Evolutionary conservation across 2,797 vertebrate species (phyloP).

Genomic region (Phylloscopus collybita): DNA sequence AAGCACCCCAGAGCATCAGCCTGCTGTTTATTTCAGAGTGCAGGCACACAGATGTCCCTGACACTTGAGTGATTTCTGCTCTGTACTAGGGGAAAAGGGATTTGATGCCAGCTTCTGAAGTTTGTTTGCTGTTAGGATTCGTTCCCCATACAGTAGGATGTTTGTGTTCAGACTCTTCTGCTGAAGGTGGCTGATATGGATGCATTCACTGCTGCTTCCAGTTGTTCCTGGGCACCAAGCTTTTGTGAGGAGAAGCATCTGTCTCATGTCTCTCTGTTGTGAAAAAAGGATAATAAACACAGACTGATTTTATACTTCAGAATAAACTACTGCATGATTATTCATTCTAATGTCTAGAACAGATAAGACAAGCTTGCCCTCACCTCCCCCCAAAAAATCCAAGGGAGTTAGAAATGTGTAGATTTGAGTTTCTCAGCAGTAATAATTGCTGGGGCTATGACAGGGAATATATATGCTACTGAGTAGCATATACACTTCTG

Average conservation of each 20-base stretch:
- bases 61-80: background rate
- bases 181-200: background rate
- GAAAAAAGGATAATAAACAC: background rate
- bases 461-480: background rate
- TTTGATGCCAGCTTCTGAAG: background rate
- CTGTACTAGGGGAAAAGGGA: background rate
- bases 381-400: background rate
- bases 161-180: background rate
- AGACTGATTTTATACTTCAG: background rate
- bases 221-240: background rate
- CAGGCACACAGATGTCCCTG: background rate
- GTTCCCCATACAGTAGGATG: background rate
- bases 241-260: background rate
- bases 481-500: background rate
- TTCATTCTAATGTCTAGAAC: background rate
- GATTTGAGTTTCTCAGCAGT: background rate
- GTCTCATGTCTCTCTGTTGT: background rate
- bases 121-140: background rate
- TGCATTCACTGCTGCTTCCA: background rate
- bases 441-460: background rate
- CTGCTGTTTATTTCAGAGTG: background rate
- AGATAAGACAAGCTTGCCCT: background rate
- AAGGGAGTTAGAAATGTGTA: background rate
- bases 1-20: background rate
- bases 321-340: background rate